Evolutionary conservation across 2,888 invertebrate species (phyloP).

Genomic region (Scelioninae gen. 2): DNA sequence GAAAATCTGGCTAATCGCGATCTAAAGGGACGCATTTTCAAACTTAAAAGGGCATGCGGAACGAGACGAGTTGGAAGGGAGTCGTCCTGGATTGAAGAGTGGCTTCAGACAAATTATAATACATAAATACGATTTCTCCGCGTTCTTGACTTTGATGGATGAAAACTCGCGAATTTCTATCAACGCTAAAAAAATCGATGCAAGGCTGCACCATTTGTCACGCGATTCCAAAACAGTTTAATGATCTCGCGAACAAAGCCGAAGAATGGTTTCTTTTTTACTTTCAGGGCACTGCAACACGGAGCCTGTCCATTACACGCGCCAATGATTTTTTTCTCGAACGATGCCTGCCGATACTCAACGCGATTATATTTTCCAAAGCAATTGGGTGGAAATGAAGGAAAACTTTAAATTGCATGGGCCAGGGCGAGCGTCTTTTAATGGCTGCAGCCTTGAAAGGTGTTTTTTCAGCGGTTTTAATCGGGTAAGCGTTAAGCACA

Average conservation of each 20-base stretch:
- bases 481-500: too few relatives aligned
- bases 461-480: too few relatives aligned
- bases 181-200: slow-evolving; percentile 23
- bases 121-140: slow-evolving; percentile 17
- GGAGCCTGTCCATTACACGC: slow-evolving; percentile 38
- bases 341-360: slow-evolving; percentile 19
- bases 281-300: slow-evolving; percentile 18
- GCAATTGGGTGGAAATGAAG: slow-evolving; percentile 2
- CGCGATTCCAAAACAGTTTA: slow-evolving; percentile 42
- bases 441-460: neutral
- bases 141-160: slow-evolving; percentile 37
- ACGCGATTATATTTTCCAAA: slow-evolving; percentile 20
- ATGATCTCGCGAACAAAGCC: slow-evolving; percentile 39
- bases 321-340: slow-evolving; percentile 26
- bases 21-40: too few relatives aligned
- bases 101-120: too few relatives aligned
- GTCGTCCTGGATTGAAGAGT: too few relatives aligned
- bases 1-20: too few relatives aligned
- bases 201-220: slow-evolving; percentile 41
- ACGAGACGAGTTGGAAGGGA: too few relatives aligned
- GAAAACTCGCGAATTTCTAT: slow-evolving; percentile 18
- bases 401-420: slow-evolving; percentile 13
- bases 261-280: slow-evolving; percentile 35
- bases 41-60: too few relatives aligned
- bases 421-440: neutral